Evolutionary conservation across 2,113 vertebrate species (phyloP), one percentile per base, ranked within the genome.

Genomic region (Alligator sinensis): DNA sequence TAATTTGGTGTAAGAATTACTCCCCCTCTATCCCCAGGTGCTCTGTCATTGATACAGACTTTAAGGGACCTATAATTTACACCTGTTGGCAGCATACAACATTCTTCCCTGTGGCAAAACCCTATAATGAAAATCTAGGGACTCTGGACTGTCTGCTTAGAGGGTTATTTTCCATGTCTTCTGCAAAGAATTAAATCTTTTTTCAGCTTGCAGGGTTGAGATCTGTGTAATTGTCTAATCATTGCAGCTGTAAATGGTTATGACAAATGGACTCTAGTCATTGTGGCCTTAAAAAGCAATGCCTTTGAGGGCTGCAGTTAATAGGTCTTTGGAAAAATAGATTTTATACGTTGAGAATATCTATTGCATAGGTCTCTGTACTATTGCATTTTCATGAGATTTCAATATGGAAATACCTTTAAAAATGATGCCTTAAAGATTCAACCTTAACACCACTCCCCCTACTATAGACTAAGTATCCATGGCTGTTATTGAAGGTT

Each of bases 1-100:
- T 94, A 82, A 94, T 93, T 82, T 93, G 82, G 75, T 89, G 79
- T 27, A 63, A 86, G 55, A 93, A 88, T 63, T 58, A 62, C 60
- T 47, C n/a, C 11, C 61, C 47, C 84, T 89, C 84, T n/a, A n/a
- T 64, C 74, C 30, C 87, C 54, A 30, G 60, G 59, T 85, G 72
- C 68, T 30, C 19, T 57, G 10, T 11, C 60, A 61, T 61, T 92
- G 93, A 91, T 17, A 57, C 25, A 88, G 54, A 62, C 47, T 82
- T 38, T 78, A 88, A 87, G 88, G 58, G 38, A 90, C 80, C 86
- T 92, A 61, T 87, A 59, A 1, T 77, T 59, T 21, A 17, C 76
- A 90, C 80, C 34, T 18, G 84, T 85, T 54, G 78, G 82, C 91
- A 87, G 11, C 0, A 11, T 22, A 63, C 27, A 95, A 82, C 94